Base-by-base conservation (phyloP, 2,888 invertebrate genomes). In the Craniophora ligustri region DNA sequence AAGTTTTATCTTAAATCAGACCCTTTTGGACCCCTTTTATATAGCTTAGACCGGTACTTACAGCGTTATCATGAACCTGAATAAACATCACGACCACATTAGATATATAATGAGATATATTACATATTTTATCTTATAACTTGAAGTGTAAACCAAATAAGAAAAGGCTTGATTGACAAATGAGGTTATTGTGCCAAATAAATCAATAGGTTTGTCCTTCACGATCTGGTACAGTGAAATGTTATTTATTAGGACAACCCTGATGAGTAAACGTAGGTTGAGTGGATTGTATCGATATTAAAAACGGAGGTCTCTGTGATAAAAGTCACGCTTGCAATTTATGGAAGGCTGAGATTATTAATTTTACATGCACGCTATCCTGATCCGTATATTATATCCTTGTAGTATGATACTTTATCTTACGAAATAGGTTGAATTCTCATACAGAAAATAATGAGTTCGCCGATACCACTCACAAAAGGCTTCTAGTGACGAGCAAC, bases 351-450 rank as follows among this genome's bases (percentile, higher is more conserved):
- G 30, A 41, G 4, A 16, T 36, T 42, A 32, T 31, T 32, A 14
- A 18, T 28, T n/a, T 7, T 54, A 60, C 46, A 21, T 54, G 54
- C 39, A 59, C 60, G n/a, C n/a, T n/a, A n/a, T n/a, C n/a, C n/a
- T n/a, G n/a, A n/a, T n/a, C n/a, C n/a, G n/a, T n/a, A n/a, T n/a
- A n/a, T n/a, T n/a, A n/a, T n/a, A n/a, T n/a, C n/a, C n/a, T n/a
- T n/a, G n/a, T n/a, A n/a, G n/a, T n/a, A n/a, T n/a, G n/a, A n/a
- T n/a, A n/a, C n/a, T n/a, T n/a, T n/a, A n/a, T n/a, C n/a, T n/a
- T n/a, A n/a, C n/a, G n/a, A n/a, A n/a, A n/a, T n/a, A n/a, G n/a
- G n/a, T n/a, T n/a, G n/a, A n/a, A n/a, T n/a, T n/a, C n/a, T n/a
- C n/a, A n/a, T n/a, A n/a, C n/a, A n/a, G n/a, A n/a, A n/a, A n/a